Conservation (phyloP, 2,113 vertebrate species). For the Meleagris gallopavo region DNA sequence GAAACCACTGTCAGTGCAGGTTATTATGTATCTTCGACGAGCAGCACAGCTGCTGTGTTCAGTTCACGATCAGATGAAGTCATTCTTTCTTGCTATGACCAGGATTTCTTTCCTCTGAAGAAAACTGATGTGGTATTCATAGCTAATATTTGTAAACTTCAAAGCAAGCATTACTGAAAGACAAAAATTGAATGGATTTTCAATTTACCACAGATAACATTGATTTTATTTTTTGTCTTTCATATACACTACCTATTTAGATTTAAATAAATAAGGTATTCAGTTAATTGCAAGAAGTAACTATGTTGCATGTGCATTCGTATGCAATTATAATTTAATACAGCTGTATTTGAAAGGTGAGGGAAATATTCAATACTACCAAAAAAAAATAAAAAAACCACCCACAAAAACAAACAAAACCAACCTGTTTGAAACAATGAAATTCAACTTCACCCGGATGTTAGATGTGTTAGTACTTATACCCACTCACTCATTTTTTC, state of each 20-base stretch:
- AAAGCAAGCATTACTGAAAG: constrained; percentile 8
- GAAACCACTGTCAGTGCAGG: constrained; percentile 23
- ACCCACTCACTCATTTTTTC: neutral
- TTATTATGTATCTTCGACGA: constrained; percentile 55
- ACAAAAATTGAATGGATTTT: constrained; percentile 22
- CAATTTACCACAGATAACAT: neutral
- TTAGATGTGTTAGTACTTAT: neutral
- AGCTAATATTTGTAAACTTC: constrained; percentile 24
- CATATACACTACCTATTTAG: neutral
- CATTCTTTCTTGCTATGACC: constrained; percentile 59
- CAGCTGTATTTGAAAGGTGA: neutral
- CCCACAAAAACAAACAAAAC: no score
- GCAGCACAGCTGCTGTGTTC: constrained; percentile 70
- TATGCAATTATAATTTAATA: neutral
- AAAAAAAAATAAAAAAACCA: neutral
- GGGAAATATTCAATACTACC: neutral
- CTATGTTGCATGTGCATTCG: neutral
- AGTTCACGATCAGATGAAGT: constrained; percentile 47
- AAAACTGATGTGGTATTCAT: constrained; percentile 45
- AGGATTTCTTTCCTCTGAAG: constrained; percentile 11
- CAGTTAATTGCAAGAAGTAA: neutral
- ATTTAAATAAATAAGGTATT: neutral
- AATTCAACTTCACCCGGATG: neutral
- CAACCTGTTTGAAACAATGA: neutral
- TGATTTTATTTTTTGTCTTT: neutral